These are phyloP conservation scores for Apus apus DNA, from an alignment of 2,113 vertebrate species.

Conservation along the genomic window DNA sequence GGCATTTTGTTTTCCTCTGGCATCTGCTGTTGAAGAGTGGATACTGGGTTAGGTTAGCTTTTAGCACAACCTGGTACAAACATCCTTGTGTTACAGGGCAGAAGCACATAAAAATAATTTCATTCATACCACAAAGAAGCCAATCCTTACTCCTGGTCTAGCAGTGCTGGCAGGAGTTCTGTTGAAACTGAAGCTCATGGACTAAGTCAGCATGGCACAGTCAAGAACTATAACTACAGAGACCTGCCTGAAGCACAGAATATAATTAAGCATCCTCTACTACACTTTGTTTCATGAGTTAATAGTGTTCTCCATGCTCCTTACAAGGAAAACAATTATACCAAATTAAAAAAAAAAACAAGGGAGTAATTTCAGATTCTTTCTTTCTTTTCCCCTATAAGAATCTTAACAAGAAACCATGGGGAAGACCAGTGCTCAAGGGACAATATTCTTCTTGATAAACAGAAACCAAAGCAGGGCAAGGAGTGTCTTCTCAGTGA, in stretches of 20 bases:
- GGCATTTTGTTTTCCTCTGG: background rate
- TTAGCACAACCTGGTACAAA: background rate
- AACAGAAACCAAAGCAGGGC: background rate
- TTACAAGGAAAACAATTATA: background rate
- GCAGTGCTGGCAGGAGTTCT: conserved; percentile 35
- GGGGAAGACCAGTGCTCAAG: background rate
- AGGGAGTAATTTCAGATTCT: background rate
- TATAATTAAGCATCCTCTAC: conserved; percentile 20
- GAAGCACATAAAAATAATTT: conserved; percentile 19
- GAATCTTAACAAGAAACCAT: background rate
- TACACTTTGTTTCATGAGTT: background rate
- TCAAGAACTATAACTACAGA: background rate
- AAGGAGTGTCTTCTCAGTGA: background rate
- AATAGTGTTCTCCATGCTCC: background rate
- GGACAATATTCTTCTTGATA: background rate
- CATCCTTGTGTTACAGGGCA: background rate
- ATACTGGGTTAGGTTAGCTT: background rate
- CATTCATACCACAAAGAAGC: background rate
- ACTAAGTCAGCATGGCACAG: background rate
- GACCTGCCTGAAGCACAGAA: conserved; percentile 10
- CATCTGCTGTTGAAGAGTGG: background rate
- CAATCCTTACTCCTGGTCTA: background rate
- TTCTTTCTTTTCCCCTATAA: background rate
- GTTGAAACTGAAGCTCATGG: background rate
- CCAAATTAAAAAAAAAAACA: background rate